A percentile compares a stretch with the other conserved stretches of the same genome.
Conservation (phyloP, 2,113 vertebrate species). For the Pollachius pollachius region DNA sequence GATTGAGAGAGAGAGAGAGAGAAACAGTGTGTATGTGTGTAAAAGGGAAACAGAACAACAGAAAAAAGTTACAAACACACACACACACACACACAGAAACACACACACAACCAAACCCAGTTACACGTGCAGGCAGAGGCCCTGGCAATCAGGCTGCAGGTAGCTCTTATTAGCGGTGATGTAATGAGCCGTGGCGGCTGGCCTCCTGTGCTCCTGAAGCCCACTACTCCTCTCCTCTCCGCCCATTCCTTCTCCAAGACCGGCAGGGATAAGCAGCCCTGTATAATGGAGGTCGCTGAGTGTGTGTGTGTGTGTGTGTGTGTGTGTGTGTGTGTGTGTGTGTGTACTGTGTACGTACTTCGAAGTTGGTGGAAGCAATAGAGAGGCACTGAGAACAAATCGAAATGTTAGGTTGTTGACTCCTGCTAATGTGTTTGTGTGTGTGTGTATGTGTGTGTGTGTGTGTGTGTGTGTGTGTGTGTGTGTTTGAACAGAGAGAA, state of each 20-base stretch:
- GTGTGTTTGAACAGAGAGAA: slow-evolving; percentile 84
- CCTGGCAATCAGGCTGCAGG: slow-evolving; percentile 5
- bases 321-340: no score
- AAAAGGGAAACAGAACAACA: no score
- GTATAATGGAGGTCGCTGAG: slow-evolving; percentile 35
- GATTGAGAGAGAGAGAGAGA: no score
- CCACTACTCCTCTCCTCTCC: slow-evolving; percentile 38
- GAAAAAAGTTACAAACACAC: background rate
- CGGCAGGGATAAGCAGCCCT: slow-evolving; percentile 56
- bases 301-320: no score
- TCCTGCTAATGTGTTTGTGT: background rate
- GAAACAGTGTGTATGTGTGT: no score
- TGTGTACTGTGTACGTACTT: no score
- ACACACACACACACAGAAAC: background rate
- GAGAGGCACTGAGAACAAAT: no score
- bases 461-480: slow-evolving; percentile 2
- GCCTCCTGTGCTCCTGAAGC: slow-evolving; percentile 51
- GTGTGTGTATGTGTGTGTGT: slow-evolving; percentile 23
- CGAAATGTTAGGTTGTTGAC: no score
- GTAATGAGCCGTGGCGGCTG: slow-evolving; percentile 54
- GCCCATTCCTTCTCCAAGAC: slow-evolving; percentile 43
- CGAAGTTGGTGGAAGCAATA: no score
- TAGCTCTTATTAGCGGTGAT: slow-evolving; percentile 55
- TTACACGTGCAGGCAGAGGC: background rate
- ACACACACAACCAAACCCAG: background rate